Conservation (phyloP, 1,140 invertebrate species). For the Pararge aegeria region DNA sequence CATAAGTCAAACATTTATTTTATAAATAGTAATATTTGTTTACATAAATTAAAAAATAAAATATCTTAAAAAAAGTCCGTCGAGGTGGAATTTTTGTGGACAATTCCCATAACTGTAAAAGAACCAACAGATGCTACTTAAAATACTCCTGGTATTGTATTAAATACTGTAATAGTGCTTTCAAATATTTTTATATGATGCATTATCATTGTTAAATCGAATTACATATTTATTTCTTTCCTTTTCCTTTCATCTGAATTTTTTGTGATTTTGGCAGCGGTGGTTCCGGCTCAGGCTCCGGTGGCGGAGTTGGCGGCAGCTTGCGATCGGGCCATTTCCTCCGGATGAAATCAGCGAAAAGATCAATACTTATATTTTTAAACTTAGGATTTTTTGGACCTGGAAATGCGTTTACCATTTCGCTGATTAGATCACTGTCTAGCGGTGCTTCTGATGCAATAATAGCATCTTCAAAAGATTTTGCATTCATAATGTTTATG, state of each 20-base stretch:
- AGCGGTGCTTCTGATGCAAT: conserved; percentile 32
- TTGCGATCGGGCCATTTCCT: conserved; percentile 63
- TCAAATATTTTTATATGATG: too few species aligned
- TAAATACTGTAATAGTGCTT: too few species aligned
- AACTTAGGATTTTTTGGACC: conserved; percentile 37
- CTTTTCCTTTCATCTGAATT: conserved; percentile 24
- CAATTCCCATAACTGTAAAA: too few species aligned
- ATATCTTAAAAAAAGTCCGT: too few species aligned
- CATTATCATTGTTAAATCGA: too few species aligned
- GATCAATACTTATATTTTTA: conserved; percentile 42
- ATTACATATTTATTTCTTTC: conserved; percentile 21
- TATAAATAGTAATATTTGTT: too few species aligned
- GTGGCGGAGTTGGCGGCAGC: conserved; percentile 55
- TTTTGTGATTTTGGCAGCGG: conserved; percentile 16
- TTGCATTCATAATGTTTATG: conserved; percentile 36
- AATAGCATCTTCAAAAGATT: conserved; percentile 38
- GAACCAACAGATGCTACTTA: too few species aligned
- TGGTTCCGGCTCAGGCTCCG: conserved; percentile 41
- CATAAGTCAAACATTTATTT: too few species aligned
- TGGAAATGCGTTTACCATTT: conserved; percentile 44
- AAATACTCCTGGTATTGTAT: too few species aligned
- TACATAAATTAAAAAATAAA: too few species aligned
- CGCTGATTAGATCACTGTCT: conserved; percentile 45
- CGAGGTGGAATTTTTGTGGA: too few species aligned
- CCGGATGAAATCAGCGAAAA: conserved; percentile 51